Conservation (phyloP, 2,113 vertebrate species). For the Dermatemys mawii region DNA sequence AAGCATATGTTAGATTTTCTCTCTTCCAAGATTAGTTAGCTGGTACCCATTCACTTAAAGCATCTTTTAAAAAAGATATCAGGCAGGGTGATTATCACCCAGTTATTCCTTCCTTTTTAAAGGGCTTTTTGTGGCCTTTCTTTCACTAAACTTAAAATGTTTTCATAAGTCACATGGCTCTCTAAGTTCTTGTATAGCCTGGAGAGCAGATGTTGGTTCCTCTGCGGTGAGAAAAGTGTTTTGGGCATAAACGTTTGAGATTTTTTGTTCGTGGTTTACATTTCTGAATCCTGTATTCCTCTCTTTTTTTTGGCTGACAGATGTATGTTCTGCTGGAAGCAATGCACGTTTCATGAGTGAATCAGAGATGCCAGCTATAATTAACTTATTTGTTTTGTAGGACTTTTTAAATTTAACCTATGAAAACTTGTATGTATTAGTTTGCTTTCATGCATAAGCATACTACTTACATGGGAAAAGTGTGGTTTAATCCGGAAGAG, state of each 20-base stretch:
- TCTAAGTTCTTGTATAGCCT: background rate
- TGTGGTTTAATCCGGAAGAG: background rate
- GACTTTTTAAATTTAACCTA: background rate
- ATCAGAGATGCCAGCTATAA: background rate
- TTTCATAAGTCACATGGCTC: rapidly evolving
- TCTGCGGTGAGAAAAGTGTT: background rate
- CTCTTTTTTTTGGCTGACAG: background rate
- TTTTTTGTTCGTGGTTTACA: background rate
- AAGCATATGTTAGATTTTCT: conserved; percentile 40
- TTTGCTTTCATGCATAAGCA: background rate
- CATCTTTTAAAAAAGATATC: background rate
- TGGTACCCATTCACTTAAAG: conserved; percentile 5
- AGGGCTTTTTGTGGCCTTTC: conserved; percentile 27
- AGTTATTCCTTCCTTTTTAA: conserved; percentile 29
- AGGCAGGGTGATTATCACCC: background rate
- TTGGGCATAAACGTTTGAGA: background rate
- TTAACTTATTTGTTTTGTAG: conserved; percentile 28
- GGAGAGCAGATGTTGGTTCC: background rate
- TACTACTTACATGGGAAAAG: background rate
- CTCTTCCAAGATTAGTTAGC: conserved; percentile 18
- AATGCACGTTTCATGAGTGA: background rate
- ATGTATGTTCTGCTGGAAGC: background rate
- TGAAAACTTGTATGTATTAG: background rate
- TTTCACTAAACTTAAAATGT: conserved; percentile 21
- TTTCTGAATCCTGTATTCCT: background rate